These are phyloP conservation scores for Chaetogeoica ovagalla DNA, from an alignment of 2,888 invertebrate species.

Conservation along the genomic window DNA sequence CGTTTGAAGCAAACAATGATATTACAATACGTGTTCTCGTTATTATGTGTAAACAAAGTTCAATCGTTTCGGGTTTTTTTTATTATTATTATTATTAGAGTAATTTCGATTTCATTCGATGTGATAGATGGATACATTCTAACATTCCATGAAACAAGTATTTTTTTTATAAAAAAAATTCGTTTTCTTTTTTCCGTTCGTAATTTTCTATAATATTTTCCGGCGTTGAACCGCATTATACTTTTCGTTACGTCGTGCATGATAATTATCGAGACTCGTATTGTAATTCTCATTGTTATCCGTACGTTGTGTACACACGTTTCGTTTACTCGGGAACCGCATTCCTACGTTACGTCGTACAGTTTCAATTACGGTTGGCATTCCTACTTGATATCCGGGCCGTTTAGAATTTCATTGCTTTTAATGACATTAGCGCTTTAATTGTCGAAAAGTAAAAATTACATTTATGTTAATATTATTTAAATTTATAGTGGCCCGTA, in stretches of 20 bases:
- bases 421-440: constrained; percentile 21
- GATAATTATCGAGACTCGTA: neutral
- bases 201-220: no score
- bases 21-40: no score
- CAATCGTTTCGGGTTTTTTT: no score
- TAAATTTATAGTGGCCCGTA: neutral
- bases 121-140: no score
- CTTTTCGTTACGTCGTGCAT: neutral
- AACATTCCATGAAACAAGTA: no score
- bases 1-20: no score
- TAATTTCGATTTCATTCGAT: no score
- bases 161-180: no score
- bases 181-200: no score
- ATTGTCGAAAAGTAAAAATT: neutral
- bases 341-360: neutral
- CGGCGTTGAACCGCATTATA: no score
- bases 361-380: neutral
- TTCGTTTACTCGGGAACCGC: neutral
- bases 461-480: constrained; percentile 14
- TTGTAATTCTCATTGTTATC: neutral
- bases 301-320: neutral
- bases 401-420: neutral
- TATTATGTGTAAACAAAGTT: no score
- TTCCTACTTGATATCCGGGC: neutral
- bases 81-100: no score